Percentiles rank a stretch among this genome's conserved stretches.
Evolutionary conservation across 2,888 invertebrate genomes (phyloP).

Genomic region (Megastigmus dorsalis): DNA sequence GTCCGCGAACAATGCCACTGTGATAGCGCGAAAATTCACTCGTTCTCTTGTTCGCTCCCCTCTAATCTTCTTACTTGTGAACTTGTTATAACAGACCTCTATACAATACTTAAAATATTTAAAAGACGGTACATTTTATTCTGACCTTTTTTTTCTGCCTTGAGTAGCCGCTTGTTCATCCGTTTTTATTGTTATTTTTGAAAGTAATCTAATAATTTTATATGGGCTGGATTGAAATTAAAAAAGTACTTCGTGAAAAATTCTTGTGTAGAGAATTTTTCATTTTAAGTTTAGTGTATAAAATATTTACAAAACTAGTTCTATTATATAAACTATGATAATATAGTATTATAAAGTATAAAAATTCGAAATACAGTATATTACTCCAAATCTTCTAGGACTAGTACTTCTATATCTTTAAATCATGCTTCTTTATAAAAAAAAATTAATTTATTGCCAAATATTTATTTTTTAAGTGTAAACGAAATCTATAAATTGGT

Average conservation of each 20-base stretch:
- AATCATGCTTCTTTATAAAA: no score
- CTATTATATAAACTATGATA: no score
- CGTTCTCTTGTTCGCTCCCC: neutral
- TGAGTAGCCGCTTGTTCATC: neutral
- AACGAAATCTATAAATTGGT: conserved; percentile 4
- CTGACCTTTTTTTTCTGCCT: neutral
- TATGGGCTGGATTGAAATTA: neutral
- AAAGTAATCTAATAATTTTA: neutral
- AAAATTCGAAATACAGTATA: no score
- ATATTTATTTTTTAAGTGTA: neutral
- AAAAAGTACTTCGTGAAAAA: neutral
- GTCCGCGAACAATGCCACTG: conserved; percentile 34
- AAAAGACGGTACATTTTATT: no score
- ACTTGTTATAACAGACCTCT: conserved; percentile 1
- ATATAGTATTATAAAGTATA: no score
- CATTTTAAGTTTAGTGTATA: no score
- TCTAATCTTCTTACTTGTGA: conserved; percentile 9
- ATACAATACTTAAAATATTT: no score
- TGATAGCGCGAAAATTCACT: conserved; percentile 29
- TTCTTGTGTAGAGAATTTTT: no score
- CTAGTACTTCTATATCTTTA: no score
- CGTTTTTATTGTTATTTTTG: no score
- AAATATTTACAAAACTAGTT: no score
- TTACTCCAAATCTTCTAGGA: no score
- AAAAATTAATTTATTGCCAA: neutral